These are phyloP conservation scores for Eulemur mongoz DNA, from an alignment of 2,797 vertebrate genomes.

Conservation along the genomic window DNA sequence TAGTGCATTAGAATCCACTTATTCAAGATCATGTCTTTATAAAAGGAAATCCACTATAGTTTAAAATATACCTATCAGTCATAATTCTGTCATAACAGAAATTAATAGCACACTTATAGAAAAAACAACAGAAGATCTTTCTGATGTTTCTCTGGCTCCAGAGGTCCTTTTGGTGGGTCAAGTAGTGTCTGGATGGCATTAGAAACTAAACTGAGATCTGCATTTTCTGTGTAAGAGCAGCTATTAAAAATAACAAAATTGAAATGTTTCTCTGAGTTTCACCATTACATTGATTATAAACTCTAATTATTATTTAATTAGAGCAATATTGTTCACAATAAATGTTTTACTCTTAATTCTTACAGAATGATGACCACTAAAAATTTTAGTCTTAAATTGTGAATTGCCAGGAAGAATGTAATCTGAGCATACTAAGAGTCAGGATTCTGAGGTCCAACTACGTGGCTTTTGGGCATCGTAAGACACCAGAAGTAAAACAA, in stretches of 20 bases:
- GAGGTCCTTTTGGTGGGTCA: neutral
- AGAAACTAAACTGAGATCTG: neutral
- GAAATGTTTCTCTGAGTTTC: neutral
- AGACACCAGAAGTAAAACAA: neutral
- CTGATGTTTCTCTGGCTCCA: neutral
- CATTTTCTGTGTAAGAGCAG: neutral
- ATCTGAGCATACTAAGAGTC: neutral
- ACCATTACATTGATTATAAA: constrained; percentile 9
- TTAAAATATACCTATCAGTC: neutral
- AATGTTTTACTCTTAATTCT: neutral
- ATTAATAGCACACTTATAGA: neutral
- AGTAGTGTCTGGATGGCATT: neutral
- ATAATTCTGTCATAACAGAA: neutral
- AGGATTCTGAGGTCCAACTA: neutral
- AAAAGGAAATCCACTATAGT: neutral
- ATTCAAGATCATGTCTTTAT: neutral
- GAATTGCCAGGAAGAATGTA: neutral
- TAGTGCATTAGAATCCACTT: neutral
- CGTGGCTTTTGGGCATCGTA: neutral
- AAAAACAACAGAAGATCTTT: neutral
- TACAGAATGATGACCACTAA: neutral
- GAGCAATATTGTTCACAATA: neutral
- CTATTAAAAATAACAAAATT: constrained; percentile 35
- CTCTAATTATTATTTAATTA: neutral
- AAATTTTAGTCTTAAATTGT: neutral